A percentile compares a stretch with the other conserved stretches of the same genome.
These are phyloP conservation scores for Neria commutata DNA, from an alignment of 2,888 invertebrate species.

Conservation along the genomic window DNA sequence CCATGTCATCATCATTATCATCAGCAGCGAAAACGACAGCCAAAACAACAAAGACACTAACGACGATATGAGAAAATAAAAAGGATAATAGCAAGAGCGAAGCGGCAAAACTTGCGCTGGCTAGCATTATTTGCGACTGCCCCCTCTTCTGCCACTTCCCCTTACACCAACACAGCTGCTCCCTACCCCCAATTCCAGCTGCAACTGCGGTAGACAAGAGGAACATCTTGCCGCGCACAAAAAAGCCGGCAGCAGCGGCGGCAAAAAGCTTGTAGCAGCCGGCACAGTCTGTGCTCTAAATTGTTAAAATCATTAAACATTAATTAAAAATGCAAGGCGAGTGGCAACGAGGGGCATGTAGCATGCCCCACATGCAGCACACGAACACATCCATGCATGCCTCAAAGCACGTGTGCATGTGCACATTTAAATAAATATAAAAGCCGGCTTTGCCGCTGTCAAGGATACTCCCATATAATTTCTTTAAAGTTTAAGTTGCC, in stretches of 20 bases:
- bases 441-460: no score
- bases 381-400: no score
- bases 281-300: slow-evolving; percentile 33
- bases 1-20: slow-evolving; percentile 15
- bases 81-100: no score
- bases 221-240: no score
- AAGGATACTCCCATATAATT: no score
- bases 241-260: not conserved
- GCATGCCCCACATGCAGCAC: no score
- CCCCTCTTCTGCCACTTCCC: not conserved
- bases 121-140: not conserved
- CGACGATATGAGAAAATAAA: no score
- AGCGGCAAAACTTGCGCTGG: not conserved
- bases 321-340: slow-evolving; percentile 37
- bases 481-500: no score
- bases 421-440: no score
- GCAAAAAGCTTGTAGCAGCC: not conserved
- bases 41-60: not conserved
- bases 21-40: not conserved
- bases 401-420: no score
- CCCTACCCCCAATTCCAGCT: slow-evolving; percentile 11
- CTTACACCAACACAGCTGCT: no score
- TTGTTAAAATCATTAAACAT: slow-evolving; percentile 40
- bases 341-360: no score
- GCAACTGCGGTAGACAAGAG: slow-evolving; percentile 4